phyloP scores from a whole-genome alignment of 2,888 invertebrate genomes.

The Petrolisthes manimaculis region DNA sequence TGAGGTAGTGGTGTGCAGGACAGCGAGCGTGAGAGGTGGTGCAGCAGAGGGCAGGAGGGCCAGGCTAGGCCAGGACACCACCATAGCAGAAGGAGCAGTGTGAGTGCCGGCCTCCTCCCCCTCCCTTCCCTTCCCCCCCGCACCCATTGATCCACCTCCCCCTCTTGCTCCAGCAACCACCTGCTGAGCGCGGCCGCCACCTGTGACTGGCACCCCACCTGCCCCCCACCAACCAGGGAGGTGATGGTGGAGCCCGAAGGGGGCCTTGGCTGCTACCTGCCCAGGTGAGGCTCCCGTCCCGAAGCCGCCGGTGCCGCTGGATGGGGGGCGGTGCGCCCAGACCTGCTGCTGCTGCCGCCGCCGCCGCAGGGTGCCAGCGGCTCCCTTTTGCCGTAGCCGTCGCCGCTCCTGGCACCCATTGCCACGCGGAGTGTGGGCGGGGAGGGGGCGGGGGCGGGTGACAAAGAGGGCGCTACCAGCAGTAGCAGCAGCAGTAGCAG shows the following conservation, averaged over 20 bases:
- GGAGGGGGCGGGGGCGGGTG: constrained; percentile 51
- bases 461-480: constrained; percentile 18
- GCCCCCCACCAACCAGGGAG: constrained; percentile 9
- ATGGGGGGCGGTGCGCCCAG: constrained; percentile 46
- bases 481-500: not conserved
- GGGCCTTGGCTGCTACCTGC: constrained; percentile 19
- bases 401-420: constrained; percentile 51
- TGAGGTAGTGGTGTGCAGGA: not conserved
- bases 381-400: constrained; percentile 38
- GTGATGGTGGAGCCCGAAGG: constrained; percentile 27
- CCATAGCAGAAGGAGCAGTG: constrained; percentile 9
- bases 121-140: constrained; percentile 9
- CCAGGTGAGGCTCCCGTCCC: constrained; percentile 40
- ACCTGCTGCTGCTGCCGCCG: constrained; percentile 39
- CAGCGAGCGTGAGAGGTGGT: not conserved
- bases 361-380: constrained; percentile 24
- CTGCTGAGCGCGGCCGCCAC: constrained; percentile 18
- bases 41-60: not conserved
- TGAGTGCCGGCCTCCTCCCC: not conserved
- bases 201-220: not conserved
- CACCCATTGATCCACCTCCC: constrained; percentile 43
- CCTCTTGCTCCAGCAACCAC: constrained; percentile 21
- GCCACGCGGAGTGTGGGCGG: constrained; percentile 56
- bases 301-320: constrained; percentile 29
- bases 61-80: not conserved